These are phyloP conservation scores for Carettochelys insculpta DNA, from an alignment of 2,113 vertebrate species.

Conservation along the genomic window DNA sequence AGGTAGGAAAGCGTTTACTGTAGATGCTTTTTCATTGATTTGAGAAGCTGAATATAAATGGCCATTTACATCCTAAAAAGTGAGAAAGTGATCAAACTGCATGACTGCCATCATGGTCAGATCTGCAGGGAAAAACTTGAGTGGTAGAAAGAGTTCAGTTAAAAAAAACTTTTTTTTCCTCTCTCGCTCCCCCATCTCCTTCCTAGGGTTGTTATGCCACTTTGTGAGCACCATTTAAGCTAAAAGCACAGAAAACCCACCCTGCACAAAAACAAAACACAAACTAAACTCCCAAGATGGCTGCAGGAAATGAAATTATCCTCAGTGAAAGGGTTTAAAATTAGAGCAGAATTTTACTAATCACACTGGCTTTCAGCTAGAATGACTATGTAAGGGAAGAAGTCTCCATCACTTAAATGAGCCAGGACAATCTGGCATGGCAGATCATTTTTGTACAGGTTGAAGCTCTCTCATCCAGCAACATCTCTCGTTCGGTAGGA, in stretches of 20 bases:
- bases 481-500: no score
- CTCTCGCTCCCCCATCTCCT: not conserved
- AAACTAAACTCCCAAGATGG: not conserved
- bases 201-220: not conserved
- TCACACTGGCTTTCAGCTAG: not conserved
- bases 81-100: not conserved
- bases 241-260: no score
- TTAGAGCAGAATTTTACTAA: not conserved
- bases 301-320: not conserved
- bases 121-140: not conserved
- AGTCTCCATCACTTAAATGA: not conserved
- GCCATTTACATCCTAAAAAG: not conserved
- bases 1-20: no score
- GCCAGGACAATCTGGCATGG: not conserved
- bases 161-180: not conserved
- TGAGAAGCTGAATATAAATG: not conserved
- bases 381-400: not conserved
- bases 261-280: not conserved
- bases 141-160: not conserved
- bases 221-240: not conserved
- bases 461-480: no score
- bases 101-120: not conserved
- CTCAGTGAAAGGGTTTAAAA: not conserved
- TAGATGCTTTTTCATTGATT: not conserved
- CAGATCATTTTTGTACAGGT: not conserved